A percentile compares a stretch with the other conserved stretches of the same genome.
These are phyloP conservation scores for Typhlomys cinereus DNA, from an alignment of 2,113 vertebrate species.

Conservation along the genomic window DNA sequence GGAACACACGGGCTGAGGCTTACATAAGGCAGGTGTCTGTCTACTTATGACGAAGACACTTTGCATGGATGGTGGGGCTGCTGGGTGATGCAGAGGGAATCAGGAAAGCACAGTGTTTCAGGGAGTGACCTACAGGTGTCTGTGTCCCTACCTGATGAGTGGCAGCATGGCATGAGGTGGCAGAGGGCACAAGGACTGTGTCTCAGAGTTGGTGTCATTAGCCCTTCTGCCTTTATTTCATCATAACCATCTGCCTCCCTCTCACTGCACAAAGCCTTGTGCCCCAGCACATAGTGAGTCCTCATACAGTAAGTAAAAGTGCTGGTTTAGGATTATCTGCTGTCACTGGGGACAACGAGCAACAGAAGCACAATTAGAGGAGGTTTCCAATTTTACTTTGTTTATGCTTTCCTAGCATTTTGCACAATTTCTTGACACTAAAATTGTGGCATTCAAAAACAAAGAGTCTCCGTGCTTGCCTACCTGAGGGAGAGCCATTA, in stretches of 20 bases:
- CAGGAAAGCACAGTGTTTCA: background rate
- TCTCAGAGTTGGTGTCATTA: background rate
- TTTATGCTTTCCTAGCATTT: slow-evolving; percentile 32
- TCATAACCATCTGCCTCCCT: background rate
- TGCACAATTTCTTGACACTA: background rate
- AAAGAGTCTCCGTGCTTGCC: slow-evolving; percentile 41
- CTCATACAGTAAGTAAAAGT: background rate
- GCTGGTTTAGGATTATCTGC: background rate
- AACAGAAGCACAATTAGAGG: background rate
- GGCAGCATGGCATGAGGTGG: background rate
- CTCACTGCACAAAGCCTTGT: background rate
- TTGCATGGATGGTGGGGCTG: too few species aligned
- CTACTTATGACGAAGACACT: background rate
- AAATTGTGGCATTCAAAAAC: background rate
- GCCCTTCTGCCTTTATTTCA: background rate
- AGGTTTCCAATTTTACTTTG: slow-evolving; percentile 40
- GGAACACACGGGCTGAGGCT: background rate
- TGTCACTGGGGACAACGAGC: background rate
- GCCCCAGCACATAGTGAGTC: background rate
- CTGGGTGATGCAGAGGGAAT: background rate
- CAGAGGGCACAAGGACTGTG: background rate
- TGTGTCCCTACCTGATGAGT: background rate
- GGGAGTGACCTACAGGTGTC: background rate
- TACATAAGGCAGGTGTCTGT: background rate
- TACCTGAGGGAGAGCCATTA: background rate